Evolutionary conservation across 2,888 invertebrate genomes (phyloP), one percentile per base, ranked within the genome.

Genomic region (Leucoma salicis): DNA sequence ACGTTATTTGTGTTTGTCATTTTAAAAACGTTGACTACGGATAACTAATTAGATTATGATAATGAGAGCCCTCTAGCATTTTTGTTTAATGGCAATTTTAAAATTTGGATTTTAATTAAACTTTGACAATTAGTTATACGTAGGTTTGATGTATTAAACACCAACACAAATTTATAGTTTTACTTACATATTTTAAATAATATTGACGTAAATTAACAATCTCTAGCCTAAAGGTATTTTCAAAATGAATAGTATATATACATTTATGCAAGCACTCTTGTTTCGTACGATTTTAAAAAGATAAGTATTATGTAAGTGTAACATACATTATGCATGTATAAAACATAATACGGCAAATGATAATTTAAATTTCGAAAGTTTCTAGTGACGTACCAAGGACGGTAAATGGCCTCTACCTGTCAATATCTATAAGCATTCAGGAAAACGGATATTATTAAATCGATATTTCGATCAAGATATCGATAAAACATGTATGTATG

Each of bases 31-130:
- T 46, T 66, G 63, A 65, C 68, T 67, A 67, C 66, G 62, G 60
- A 53, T 59, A 57, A 62, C 52, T 73, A 72, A 70, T 70, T 66
- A 38, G 57, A 73, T 74, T 74, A 70, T 57, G 59, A 50, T 60
- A 64, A 55, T 46, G 7, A 39, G 37, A 40, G 21, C 57, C 52
- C 56, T 52, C 14, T 27, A 49, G 63, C 65, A 50, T 47, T 49
- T 49, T 35, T 14, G 33, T 46, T 31, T 29, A 43, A 10, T 14
- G 25, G 27, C 27, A 27, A 8, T 35, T 53, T 52, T 39, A 32
- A 14, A 34, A 33, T 46, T 45, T 43, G 28, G 8, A 31, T 25
- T 37, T 49, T 64, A 64, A 59, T 66, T 48, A 52, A 57, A 49
- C 35, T 51, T 53, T 57, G 55, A 66, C 55, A 60, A 61, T 62